Evolutionary conservation across 1,140 invertebrate genomes (phyloP), one percentile per base, ranked within the genome.

Genomic region (Meloidogyne chitwoodi): DNA sequence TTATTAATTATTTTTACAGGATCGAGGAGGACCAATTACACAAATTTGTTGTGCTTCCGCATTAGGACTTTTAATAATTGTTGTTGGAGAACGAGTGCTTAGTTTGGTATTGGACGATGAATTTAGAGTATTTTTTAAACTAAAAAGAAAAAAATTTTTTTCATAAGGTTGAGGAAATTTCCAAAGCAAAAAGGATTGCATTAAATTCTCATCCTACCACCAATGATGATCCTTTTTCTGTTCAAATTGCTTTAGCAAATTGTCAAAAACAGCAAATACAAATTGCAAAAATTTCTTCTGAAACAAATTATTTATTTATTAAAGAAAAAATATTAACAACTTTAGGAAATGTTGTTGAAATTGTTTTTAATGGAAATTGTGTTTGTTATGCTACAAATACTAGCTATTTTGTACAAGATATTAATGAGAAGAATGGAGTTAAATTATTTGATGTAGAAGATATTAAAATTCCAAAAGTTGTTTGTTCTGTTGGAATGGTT

Each of bases 1-100:
- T 38, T 19, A 29, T 38, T 67, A 22, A 5, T 19, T n/a, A 11
- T 38, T 68, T 26, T 48, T 38, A 19, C 6, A 29, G 38, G 14
- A 24, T 48, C 38, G 31, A 27, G 68, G 12, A 44, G 19, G 24
- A 34, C 71, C 71, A 12, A n/a, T 73, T 34, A 73, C 48, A 1
- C 71, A 73, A 63, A 63, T 73, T 56, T 73, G 71, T 64, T 73
- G 71, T 64, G 56, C 71, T 61, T 73, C 71, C 2, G 71, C 71
- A n/a, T 27, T 73, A 34, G 71, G 29, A 14, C 71, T 73, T 64
- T 63, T 73, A 27, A n/a, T 73, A 14, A 41, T 73, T 61, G 22
- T 73, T 24, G 71, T 73, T 38, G 71, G 71, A 31, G 71, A 73
- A 34, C n/a, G 64, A 31, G 27, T 73, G n/a, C 14, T 63, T 64